phyloP scores from a whole-genome alignment of 2,113 vertebrate species.

The Corythornis vintsioides region DNA sequence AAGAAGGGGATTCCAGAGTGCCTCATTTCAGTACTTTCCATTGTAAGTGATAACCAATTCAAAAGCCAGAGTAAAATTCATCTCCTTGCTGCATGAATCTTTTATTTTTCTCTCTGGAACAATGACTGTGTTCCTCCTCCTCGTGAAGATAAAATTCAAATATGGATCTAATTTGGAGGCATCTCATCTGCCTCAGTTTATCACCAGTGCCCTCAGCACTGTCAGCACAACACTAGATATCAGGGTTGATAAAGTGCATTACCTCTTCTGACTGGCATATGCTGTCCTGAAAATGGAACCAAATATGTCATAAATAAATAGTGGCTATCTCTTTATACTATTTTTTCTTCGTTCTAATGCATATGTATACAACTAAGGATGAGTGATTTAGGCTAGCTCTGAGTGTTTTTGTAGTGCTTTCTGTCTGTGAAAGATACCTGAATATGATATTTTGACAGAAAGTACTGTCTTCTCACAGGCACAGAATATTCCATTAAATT shows the following conservation, averaged over 20 bases:
- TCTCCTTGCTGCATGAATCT: neutral
- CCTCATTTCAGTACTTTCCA: neutral
- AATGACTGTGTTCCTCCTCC: neutral
- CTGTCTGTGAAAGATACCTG: neutral
- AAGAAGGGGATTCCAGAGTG: neutral
- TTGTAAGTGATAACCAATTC: neutral
- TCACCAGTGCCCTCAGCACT: neutral
- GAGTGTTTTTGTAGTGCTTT: neutral
- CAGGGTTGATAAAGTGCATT: neutral
- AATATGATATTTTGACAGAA: neutral
- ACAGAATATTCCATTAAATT: neutral
- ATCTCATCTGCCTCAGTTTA: neutral
- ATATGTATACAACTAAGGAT: neutral
- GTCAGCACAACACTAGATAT: neutral
- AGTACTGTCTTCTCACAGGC: neutral
- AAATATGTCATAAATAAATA: neutral
- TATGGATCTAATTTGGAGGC: neutral
- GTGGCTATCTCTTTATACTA: neutral
- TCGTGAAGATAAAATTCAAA: neutral
- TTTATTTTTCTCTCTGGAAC: neutral
- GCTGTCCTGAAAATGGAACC: neutral
- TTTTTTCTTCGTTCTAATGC: neutral
- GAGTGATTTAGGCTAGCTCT: neutral
- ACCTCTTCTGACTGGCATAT: neutral
- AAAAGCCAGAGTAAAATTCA: neutral